Evolutionary conservation across 2,113 vertebrate species (phyloP), one percentile per base, ranked within the genome.

Genomic region (Passer montanus): DNA sequence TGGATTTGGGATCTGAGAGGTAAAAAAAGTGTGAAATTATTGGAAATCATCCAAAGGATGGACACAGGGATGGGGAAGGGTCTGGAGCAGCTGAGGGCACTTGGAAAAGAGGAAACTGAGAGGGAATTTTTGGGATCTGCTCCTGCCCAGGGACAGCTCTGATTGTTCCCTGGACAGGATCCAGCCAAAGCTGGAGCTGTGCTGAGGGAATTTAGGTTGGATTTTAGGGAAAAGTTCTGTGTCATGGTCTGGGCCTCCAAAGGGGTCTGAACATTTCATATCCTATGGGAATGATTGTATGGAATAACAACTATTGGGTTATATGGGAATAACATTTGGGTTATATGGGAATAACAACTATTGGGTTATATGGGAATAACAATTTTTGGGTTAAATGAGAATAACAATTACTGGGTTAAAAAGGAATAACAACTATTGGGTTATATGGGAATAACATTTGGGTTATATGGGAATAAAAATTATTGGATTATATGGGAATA

Each of bases 261-360:
- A 77, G 47, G 21, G 37, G 11, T 0, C 4, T 9, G 18, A 15
- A 6, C 13, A 0, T 26, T 46, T 46, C 0, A 0, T 41, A 21
- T 28, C 43, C 28, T 28, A 0, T 3, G 22, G 33, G 55, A 58
- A 33, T 13, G 53, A 21, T 21, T 31, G 20, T 55, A 31, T 55
- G 52, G 52, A 55, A 19, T 19, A 55, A 19, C 4, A 12, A 13
- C 7, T 31, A 10, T 6, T 23, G 63, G 63, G 11, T 33, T 33
- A 6, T 33, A 9, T 44, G 30, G n/a, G n/a, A n/a, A n/a, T n/a
- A n/a, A n/a, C n/a, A n/a, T n/a, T n/a, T n/a, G n/a, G n/a, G n/a
- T n/a, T n/a, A n/a, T n/a, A n/a, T n/a, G n/a, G 30, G 41, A 66
- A 66, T 46, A 9, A 24, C 39, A 39, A 39, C 39, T 39, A 39